These are phyloP conservation scores for Graptemys geographica DNA, from an alignment of 2,797 vertebrate species.

Conservation along the genomic window DNA sequence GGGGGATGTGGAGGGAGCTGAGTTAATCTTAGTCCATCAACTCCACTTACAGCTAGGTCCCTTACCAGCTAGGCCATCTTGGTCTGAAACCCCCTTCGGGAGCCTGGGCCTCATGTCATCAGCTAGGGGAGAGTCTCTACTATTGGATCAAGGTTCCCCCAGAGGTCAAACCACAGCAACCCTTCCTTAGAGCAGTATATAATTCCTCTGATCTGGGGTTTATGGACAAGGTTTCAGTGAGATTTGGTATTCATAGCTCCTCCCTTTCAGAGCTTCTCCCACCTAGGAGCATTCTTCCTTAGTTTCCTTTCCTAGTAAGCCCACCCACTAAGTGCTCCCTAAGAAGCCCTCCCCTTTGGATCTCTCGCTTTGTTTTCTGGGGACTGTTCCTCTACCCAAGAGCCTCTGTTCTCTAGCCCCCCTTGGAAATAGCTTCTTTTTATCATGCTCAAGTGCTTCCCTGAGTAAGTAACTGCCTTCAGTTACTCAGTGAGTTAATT, in stretches of 20 bases:
- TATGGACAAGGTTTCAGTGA: not conserved
- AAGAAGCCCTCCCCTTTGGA: not conserved
- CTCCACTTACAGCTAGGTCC: not conserved
- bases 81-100: not conserved
- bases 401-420: not conserved
- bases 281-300: not conserved
- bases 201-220: not conserved
- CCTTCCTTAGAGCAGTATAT: not conserved
- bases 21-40: not conserved
- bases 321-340: not conserved
- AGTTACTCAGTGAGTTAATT: not conserved
- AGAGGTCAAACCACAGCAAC: not conserved
- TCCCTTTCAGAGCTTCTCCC: not conserved
- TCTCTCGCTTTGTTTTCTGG: not conserved
- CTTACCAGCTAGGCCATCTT: not conserved
- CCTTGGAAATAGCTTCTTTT: not conserved
- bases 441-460: not conserved
- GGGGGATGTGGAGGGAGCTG: not conserved
- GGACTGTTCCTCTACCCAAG: not conserved
- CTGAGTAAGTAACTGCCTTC: not conserved
- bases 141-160: not conserved
- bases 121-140: not conserved
- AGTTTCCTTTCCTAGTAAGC: not conserved
- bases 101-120: not conserved
- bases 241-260: not conserved